Evolutionary conservation across 2,888 invertebrate species (phyloP), one percentile per base, ranked within the genome.

Genomic region (Quadriops clusia): DNA sequence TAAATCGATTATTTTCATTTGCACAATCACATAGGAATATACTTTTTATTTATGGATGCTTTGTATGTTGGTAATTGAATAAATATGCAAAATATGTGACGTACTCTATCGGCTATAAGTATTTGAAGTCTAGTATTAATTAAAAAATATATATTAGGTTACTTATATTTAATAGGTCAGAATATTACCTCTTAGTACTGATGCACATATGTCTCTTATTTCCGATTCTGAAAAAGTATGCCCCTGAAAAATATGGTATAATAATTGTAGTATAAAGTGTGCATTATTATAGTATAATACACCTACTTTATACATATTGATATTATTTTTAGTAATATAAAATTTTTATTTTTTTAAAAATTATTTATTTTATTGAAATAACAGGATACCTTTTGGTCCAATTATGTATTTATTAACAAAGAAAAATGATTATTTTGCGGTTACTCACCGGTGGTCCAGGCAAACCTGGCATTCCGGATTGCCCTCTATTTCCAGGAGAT

Each of bases 181-280:
- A n/a, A n/a, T n/a, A 47, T 53, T 61, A 84, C 86, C 84, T 70
- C 81, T 70, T 25, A 89, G 66, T 26, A 89, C 72, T 27, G 74
- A 72, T 44, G 78, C 74, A 53, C 87, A 87, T 45, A 90, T 79
- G 42, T 84, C 84, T 42, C 80, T 66, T 10, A 90, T 69, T 59
- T 86, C 84, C 4, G 65, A 64, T 55, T 84, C 84, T 0, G 74
- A 67, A 39, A 76, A 68, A 44, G 72, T 72, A 38, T 72, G 64
- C 6, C 68, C 66, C 80, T 81, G 55, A 32, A 66, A 35, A 28
- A 33, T 38, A 26, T 39, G 31, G 34, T 17, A 32, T 21, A 5
- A 5, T 11, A 8, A 18, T 18, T n/a, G n/a, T n/a, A n/a, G n/a
- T n/a, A n/a, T n/a, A n/a, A n/a, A n/a, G n/a, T n/a, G n/a, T n/a